Evolutionary conservation across 2,797 vertebrate genomes (phyloP).

Genomic region (Pseudomugil gertrudae): DNA sequence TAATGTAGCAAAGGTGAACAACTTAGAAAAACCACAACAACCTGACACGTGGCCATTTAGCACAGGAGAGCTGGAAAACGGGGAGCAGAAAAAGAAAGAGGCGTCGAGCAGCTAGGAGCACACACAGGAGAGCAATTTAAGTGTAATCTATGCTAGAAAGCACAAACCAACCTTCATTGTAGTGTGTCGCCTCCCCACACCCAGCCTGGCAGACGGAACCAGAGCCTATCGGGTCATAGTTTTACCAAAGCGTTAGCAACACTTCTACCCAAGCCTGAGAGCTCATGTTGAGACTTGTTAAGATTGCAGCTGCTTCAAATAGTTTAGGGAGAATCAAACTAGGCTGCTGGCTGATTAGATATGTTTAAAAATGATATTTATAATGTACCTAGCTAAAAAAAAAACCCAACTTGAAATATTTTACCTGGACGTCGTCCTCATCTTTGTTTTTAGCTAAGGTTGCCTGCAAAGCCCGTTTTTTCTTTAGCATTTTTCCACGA

Average conservation of each 20-base stretch:
- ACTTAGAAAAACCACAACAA: not conserved
- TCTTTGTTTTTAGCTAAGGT: conserved; percentile 65
- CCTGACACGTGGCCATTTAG: conserved; percentile 2
- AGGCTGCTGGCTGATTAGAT: not conserved
- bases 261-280: conserved; percentile 10
- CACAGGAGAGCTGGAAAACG: conserved; percentile 5
- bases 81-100: not conserved
- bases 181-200: conserved; percentile 68
- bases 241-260: conserved; percentile 28
- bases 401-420: not conserved
- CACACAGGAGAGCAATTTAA: conserved; percentile 32
- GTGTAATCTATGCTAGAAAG: conserved; percentile 19
- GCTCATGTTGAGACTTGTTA: conserved; percentile 51
- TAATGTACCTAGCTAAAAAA: not conserved
- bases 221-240: conserved; percentile 72
- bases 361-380: not conserved
- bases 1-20: conserved; percentile 48
- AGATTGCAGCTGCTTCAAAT: not conserved
- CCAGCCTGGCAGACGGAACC: conserved; percentile 60
- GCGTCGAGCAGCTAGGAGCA: conserved; percentile 27
- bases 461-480: conserved; percentile 72
- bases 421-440: conserved; percentile 79
- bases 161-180: conserved; percentile 80
- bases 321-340: not conserved
- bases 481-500: conserved; percentile 75